A percentile compares a stretch with the other conserved stretches of the same genome.
Conservation (phyloP, 2,888 invertebrate genomes). For the Drosophila vallismaia region DNA sequence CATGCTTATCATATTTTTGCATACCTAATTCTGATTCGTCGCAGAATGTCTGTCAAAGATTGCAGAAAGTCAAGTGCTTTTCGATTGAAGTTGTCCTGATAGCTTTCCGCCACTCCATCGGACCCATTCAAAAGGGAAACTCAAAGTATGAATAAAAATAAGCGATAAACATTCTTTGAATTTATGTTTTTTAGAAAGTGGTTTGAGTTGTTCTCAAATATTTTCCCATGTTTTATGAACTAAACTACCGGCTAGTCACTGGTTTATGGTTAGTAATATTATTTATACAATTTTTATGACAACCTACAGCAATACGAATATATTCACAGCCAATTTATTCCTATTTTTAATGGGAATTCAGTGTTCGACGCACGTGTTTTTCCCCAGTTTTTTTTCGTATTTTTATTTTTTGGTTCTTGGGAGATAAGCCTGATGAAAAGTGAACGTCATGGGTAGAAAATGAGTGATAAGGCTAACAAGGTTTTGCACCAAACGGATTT, state of each 20-base stretch:
- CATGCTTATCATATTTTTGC: conserved; percentile 66
- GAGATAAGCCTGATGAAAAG: conserved; percentile 53
- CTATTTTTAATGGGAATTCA: conserved; percentile 19
- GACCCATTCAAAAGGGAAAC: background rate
- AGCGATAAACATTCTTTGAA: background rate
- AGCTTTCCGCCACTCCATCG: conserved; percentile 15
- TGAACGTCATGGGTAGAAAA: conserved; percentile 53
- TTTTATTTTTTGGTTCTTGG: conserved; percentile 1
- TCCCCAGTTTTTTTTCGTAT: conserved; percentile 2
- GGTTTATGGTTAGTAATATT: conserved; percentile 1
- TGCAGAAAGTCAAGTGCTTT: conserved; percentile 38
- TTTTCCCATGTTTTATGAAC: background rate
- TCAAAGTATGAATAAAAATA: background rate
- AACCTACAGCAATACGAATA: background rate
- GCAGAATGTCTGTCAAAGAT: conserved; percentile 44
- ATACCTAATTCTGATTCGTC: conserved; percentile 45
- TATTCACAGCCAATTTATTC: conserved; percentile 1
- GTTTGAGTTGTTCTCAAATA: no score
- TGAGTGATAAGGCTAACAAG: conserved; percentile 40
- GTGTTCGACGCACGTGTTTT: conserved; percentile 24
- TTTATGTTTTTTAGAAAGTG: background rate
- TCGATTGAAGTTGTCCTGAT: conserved; percentile 7
- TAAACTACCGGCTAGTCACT: background rate
- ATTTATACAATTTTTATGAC: conserved; percentile 5
- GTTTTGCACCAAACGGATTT: conserved; percentile 30